phyloP scores from a whole-genome alignment of 2,113 vertebrate species.

The Alexandromys fortis region DNA sequence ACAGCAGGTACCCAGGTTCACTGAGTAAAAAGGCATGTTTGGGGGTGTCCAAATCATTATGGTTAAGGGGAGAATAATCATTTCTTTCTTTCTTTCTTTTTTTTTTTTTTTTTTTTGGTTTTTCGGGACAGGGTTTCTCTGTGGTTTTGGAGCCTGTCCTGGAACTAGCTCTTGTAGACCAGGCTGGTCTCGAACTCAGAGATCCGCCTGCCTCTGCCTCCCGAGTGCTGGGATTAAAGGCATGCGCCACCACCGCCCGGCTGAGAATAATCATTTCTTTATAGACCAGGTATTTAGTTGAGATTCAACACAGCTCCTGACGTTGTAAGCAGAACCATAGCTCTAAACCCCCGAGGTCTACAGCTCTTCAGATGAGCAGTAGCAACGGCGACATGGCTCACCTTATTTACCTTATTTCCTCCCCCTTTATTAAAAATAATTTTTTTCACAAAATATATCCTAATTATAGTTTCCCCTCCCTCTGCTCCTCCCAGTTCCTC shows the following conservation, averaged over 20 bases:
- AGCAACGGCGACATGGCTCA: constrained; percentile 59
- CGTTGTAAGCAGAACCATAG: background rate
- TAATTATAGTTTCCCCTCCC: background rate
- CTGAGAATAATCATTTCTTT: background rate
- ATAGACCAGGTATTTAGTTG: background rate
- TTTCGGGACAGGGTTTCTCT: too few relatives aligned
- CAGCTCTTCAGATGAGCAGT: background rate
- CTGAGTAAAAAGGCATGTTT: background rate
- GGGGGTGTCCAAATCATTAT: background rate
- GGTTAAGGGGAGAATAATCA: background rate
- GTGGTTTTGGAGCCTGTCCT: too few relatives aligned
- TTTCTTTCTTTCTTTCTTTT: background rate
- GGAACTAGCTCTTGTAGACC: too few relatives aligned
- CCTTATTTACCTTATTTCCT: constrained; percentile 84
- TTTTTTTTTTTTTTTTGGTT: too few relatives aligned
- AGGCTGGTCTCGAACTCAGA: too few relatives aligned
- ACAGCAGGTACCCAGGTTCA: background rate
- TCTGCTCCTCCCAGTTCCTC: background rate
- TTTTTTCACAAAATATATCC: background rate
- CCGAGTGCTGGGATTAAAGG: too few relatives aligned
- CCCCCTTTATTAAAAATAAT: background rate
- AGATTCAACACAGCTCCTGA: background rate
- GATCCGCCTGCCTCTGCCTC: too few relatives aligned
- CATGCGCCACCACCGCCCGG: too few relatives aligned
- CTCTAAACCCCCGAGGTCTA: background rate